These are phyloP conservation scores for Passerculus sandwichensis DNA, from an alignment of 2,797 vertebrate species.

Conservation along the genomic window DNA sequence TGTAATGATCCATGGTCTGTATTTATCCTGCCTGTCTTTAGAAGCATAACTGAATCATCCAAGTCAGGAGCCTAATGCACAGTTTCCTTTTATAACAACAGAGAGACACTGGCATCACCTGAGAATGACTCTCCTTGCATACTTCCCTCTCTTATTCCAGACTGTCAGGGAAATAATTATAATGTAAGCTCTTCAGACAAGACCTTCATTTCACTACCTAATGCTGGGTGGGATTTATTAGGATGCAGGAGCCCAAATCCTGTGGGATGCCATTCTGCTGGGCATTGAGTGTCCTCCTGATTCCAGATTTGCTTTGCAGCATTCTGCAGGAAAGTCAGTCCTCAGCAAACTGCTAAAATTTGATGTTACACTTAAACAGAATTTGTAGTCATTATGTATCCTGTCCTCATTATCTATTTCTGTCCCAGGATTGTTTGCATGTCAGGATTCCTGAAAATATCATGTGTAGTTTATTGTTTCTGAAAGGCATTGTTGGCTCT, in stretches of 20 bases:
- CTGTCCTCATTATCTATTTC: neutral
- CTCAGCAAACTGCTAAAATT: neutral
- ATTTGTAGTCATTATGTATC: neutral
- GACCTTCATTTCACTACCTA: neutral
- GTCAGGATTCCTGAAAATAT: slow-evolving; percentile 41
- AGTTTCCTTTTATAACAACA: neutral
- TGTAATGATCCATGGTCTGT: neutral
- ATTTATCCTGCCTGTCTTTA: slow-evolving; percentile 7
- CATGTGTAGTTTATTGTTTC: slow-evolving; percentile 19
- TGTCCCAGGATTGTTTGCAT: neutral
- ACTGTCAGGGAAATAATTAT: neutral
- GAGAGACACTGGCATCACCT: neutral
- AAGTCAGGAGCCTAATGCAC: neutral
- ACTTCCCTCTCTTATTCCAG: neutral
- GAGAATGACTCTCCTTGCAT: neutral
- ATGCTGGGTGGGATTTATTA: neutral
- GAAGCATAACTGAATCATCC: neutral
- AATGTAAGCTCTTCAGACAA: neutral
- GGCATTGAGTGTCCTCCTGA: neutral
- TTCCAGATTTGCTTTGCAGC: neutral
- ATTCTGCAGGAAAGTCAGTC: neutral
- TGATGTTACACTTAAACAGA: neutral
- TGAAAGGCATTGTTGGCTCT: neutral
- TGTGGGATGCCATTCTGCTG: neutral
- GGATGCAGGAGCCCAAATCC: neutral